These are phyloP conservation scores for Acanthacorydalis orientalis DNA, from an alignment of 2,888 invertebrate genomes.

Conservation along the genomic window DNA sequence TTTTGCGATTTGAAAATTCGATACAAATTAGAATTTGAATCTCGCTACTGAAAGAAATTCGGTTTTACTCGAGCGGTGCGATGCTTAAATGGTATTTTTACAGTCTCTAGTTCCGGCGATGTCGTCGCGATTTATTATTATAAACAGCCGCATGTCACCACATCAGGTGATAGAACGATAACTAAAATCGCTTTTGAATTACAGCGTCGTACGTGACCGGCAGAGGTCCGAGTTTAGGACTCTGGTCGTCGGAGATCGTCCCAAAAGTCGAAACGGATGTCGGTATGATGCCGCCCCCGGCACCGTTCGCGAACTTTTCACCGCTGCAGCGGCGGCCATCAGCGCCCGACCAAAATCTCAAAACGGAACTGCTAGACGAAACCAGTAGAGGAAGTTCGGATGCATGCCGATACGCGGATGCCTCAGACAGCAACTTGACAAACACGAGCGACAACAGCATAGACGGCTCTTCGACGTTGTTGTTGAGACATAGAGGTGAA, in stretches of 20 bases:
- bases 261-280: constrained; percentile 19
- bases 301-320: constrained; percentile 31
- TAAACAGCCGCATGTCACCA: too few relatives aligned
- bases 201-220: constrained; percentile 2
- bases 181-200: constrained; percentile 3
- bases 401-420: constrained; percentile 25
- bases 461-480: constrained; percentile 14
- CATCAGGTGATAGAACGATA: background rate
- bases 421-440: constrained; percentile 18
- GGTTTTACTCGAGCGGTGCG: too few relatives aligned
- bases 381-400: constrained; percentile 45
- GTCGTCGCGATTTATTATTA: too few relatives aligned
- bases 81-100: too few relatives aligned
- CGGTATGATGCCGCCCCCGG: constrained; percentile 53
- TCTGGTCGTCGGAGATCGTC: too few relatives aligned
- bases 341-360: constrained; percentile 32
- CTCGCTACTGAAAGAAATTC: too few relatives aligned
- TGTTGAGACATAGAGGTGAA: constrained; percentile 16
- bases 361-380: constrained; percentile 55
- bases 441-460: constrained; percentile 23
- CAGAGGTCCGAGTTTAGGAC: background rate
- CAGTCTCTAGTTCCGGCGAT: too few relatives aligned
- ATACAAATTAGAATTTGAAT: too few relatives aligned
- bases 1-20: too few relatives aligned
- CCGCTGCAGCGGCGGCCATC: constrained; percentile 46